Evolutionary conservation across 1,140 invertebrate species (phyloP).

Genomic region (Oryzaephilus surinamensis): DNA sequence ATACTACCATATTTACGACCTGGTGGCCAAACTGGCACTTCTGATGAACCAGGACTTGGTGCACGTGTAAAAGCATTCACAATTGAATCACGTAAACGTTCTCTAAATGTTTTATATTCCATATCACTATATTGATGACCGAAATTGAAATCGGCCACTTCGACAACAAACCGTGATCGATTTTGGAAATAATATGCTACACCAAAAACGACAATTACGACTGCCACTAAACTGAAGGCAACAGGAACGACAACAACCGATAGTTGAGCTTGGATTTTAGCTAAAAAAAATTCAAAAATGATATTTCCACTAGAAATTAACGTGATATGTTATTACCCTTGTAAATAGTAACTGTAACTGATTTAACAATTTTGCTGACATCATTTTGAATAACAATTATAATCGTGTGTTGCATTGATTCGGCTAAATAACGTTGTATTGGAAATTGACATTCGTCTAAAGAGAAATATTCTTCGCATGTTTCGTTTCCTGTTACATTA

Average conservation of each 20-base stretch:
- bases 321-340: conserved; percentile 47
- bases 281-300: conserved; percentile 43
- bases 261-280: conserved; percentile 60
- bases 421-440: conserved; percentile 55
- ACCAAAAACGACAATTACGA: conserved; percentile 73
- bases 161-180: conserved; percentile 63
- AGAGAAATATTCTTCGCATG: conserved; percentile 40
- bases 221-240: conserved; percentile 61
- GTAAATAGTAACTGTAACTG: conserved; percentile 66
- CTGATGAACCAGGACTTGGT: conserved; percentile 22
- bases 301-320: neutral
- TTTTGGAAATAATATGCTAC: conserved; percentile 74
- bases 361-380: conserved; percentile 53
- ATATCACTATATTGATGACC: conserved; percentile 61
- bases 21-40: conserved; percentile 30
- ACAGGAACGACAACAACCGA: conserved; percentile 79
- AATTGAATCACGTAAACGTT: conserved; percentile 68
- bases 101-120: conserved; percentile 76
- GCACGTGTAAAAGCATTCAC: conserved; percentile 43
- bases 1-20: conserved; percentile 34
- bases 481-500: conserved; percentile 70
- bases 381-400: conserved; percentile 65
- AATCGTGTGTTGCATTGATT: conserved; percentile 55
- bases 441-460: conserved; percentile 48
- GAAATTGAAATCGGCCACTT: conserved; percentile 83